Conservation (phyloP, 2,797 vertebrate species). For the Liasis olivaceus region DNA sequence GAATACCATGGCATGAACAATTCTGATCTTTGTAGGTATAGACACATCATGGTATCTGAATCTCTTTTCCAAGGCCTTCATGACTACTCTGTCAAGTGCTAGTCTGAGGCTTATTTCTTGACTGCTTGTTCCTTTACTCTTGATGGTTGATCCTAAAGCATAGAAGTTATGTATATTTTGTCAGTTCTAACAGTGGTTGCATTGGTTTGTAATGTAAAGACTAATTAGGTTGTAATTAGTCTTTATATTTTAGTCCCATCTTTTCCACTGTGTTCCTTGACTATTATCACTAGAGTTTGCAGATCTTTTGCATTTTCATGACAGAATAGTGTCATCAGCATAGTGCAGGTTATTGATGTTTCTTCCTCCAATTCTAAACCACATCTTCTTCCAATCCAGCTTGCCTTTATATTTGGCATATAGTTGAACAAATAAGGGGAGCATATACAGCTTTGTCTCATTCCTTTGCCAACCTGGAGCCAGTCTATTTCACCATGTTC, state of each 20-base stretch:
- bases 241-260: not conserved
- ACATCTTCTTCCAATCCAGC: not conserved
- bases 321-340: not conserved
- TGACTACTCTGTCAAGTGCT: not conserved
- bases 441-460: not conserved
- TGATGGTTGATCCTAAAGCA: not conserved
- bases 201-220: not conserved
- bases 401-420: not conserved
- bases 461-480: not conserved
- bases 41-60: not conserved
- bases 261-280: not conserved
- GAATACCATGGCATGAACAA: not conserved
- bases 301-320: not conserved
- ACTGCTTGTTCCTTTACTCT: not conserved
- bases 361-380: not conserved
- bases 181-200: not conserved
- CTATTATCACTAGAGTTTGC: not conserved
- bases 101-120: not conserved
- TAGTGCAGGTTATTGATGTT: not conserved
- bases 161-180: not conserved
- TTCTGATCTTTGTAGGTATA: not conserved
- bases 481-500: not conserved
- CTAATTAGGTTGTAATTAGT: no score
- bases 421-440: not conserved
- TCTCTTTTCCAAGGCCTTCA: not conserved